These are phyloP conservation scores for Alligator mississippiensis DNA, from an alignment of 2,113 vertebrate genomes.

Conservation along the genomic window DNA sequence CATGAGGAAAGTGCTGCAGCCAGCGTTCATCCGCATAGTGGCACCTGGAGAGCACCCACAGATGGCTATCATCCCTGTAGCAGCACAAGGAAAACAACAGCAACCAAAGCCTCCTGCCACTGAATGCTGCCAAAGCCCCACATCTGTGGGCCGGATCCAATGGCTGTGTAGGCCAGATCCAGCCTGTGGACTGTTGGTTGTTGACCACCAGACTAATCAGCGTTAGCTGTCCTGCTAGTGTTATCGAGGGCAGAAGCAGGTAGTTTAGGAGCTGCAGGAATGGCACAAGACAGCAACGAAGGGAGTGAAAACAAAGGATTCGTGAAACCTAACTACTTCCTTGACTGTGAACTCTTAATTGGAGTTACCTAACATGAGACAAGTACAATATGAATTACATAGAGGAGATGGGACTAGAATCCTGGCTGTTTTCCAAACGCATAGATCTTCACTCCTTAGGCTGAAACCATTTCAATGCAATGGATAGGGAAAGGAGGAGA, in stretches of 20 bases:
- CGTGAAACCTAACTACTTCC: neutral
- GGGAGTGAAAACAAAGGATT: neutral
- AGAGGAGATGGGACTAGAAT: neutral
- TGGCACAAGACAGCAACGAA: neutral
- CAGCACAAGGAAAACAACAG: too few relatives aligned
- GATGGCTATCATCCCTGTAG: too few relatives aligned
- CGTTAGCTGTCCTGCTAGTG: neutral
- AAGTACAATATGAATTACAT: fast-evolving
- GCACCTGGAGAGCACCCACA: too few relatives aligned
- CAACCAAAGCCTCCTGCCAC: too few relatives aligned
- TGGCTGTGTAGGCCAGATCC: too few relatives aligned
- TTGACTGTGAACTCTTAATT: neutral
- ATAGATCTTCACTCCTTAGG: neutral
- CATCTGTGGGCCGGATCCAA: too few relatives aligned
- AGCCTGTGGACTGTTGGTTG: too few relatives aligned
- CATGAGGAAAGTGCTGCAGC: too few relatives aligned
- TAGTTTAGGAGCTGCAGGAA: fast-evolving
- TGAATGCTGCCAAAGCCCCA: too few relatives aligned
- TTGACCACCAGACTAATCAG: neutral
- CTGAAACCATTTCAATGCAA: too few relatives aligned
- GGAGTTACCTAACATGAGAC: neutral
- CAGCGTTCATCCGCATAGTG: too few relatives aligned
- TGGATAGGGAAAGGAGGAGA: too few relatives aligned
- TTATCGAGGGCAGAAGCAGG: neutral
- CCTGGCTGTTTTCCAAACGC: neutral